Evolutionary conservation across 2,888 invertebrate species (phyloP), one percentile per base, ranked within the genome.

Genomic region (Dasysyrphus tricinctus): DNA sequence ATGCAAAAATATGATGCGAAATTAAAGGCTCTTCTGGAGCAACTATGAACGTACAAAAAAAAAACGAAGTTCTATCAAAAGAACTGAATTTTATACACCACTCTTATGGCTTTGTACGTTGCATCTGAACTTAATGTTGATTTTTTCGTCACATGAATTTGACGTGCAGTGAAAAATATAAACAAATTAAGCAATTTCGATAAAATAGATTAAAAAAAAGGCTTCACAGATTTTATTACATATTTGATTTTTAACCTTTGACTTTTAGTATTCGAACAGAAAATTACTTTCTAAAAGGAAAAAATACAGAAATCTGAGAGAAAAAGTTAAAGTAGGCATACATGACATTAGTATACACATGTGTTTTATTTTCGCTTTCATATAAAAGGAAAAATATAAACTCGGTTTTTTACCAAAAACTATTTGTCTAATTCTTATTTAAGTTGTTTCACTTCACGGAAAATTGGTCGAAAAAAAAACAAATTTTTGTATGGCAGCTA

Each of bases 101-200:
- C 56, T 63, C 12, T 51, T n/a, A 16, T 47, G 39, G 49, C 42
- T 37, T 77, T 51, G 12, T 19, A 85, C 77, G 77, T 37, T 29
- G 39, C 37, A 51, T 59, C 85, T 85, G 74, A 5, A 74, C 80
- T 80, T 85, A 49, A 78, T 74, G 37, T 44, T 69, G 54, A 65
- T 47, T n/a, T 37, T 69, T 69, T 29, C 4, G 9, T 19, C 12
- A 19, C 16, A 44, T 34, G 34, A n/a, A 29, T 44, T 63, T 44
- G 7, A 0, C 12, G 44, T 9, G n/a, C 16, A 19, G 24, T 24
- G 24, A 24, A 24, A 24, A 24, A 19, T 29, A 1, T 4, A 37
- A 37, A 37, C 12, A n/a, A 37, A 3, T 39, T 19, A 51, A 8
- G 6, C 6, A 1, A 37, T 51, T n/a, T 4, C 11, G 19, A 49